Evolutionary conservation across 2,113 vertebrate genomes (phyloP), one percentile per base, ranked within the genome.

Genomic region (Cariama cristata): DNA sequence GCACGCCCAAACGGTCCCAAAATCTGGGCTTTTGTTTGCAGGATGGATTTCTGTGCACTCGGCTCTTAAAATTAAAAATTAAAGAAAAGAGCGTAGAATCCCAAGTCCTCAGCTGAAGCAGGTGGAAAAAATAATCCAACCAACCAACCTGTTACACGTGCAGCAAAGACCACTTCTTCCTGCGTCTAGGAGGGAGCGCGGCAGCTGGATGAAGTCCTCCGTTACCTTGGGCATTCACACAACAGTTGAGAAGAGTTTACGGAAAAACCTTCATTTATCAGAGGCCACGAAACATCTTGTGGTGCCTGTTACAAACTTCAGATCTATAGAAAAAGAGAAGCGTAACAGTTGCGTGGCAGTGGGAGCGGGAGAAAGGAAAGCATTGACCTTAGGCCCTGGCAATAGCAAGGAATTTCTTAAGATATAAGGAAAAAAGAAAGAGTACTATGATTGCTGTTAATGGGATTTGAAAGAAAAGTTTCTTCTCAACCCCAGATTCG

Each of bases 1-100:
- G 63, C 18, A 4, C 0, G 4, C 35, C 76, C 52, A 19, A 23
- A 22, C 0, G 1, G 9, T 42, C 52, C 60, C 14, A 4, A 38
- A n/a, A 30, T 4, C 13, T 8, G 47, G 32, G 68, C 20, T 35
- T 63, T 45, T 14, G 23, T 58, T 42, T 50, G 44, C 11, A 4
- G 23, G 26, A 6, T 30, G 62, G 24, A 9, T 35, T 84, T 69
- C 23, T 4, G 7, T 2, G 0, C 1, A 1, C 47, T 68, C 8
- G 2, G 16, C 53, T 44, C 59, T 88, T 68, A 80, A 30, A 74
- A 85, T 13, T 60, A 33, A 82, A 28, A 11, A 9, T 4, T 52
- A 50, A 56, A 75, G 69, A 9, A 21, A 35, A 74, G 68, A 24
- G 15, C 44, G 35, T 45, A 42, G 15, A 85, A 79, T 64, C 40